phyloP scores from a whole-genome alignment of 2,888 invertebrate species.

The Acrobasis repandana region DNA sequence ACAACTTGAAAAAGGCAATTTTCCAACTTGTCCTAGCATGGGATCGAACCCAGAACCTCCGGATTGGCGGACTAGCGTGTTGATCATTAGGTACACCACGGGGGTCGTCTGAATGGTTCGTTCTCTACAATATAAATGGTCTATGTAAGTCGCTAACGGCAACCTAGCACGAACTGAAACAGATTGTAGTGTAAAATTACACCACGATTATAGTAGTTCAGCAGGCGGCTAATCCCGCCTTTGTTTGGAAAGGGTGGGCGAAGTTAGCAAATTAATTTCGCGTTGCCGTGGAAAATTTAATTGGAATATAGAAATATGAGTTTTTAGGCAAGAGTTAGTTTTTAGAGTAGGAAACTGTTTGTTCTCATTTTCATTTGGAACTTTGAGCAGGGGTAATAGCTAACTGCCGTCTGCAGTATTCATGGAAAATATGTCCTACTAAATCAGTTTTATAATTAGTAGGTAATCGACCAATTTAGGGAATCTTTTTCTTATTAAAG shows the following conservation, averaged over 20 bases:
- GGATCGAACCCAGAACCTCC: too few species aligned
- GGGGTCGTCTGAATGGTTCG: not conserved
- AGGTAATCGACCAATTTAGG: too few species aligned
- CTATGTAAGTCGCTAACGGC: not conserved
- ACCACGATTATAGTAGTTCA: not conserved
- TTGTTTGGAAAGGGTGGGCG: constrained; percentile 1
- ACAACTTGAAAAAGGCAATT: too few species aligned
- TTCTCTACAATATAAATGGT: too few species aligned
- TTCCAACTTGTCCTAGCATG: too few species aligned
- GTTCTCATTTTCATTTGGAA: not conserved
- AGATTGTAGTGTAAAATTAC: not conserved
- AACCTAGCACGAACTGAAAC: not conserved
- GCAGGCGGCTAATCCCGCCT: not conserved
- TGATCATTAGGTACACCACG: too few species aligned
- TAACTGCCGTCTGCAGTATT: too few species aligned
- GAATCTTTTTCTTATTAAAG: too few species aligned
- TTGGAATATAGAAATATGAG: constrained; percentile 1
- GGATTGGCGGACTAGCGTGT: too few species aligned
- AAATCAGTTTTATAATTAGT: too few species aligned
- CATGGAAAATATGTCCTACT: too few species aligned
- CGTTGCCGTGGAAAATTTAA: constrained; percentile 4
- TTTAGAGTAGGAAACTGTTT: not conserved
- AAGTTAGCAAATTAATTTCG: constrained; percentile 3
- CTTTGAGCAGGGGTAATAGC: too few species aligned
- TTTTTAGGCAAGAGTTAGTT: not conserved